Percentiles rank a stretch among this genome's conserved stretches.
phyloP scores from a whole-genome alignment of 2,113 vertebrate genomes.

The Manacus vitellinus region DNA sequence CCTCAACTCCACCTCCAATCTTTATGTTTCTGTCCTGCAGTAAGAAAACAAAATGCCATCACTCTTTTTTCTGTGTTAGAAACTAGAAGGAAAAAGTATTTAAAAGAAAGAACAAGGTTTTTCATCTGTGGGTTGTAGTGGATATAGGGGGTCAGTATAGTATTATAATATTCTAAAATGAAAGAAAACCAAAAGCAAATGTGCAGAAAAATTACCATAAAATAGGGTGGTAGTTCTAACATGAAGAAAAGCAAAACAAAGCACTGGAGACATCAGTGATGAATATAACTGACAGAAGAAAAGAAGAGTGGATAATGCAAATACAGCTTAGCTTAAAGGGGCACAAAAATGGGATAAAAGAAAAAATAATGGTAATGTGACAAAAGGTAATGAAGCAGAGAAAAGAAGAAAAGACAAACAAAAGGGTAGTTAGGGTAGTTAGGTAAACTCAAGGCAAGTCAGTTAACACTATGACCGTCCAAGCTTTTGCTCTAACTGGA shows the following conservation, averaged over 20 bases:
- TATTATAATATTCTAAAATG: not conserved
- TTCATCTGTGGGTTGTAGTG: not conserved
- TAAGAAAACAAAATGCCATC: not conserved
- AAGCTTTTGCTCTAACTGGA: not conserved
- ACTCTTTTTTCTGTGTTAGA: not conserved
- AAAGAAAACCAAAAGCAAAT: not conserved
- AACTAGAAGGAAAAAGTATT: not conserved
- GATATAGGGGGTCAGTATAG: not conserved
- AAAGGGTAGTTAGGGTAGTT: not conserved
- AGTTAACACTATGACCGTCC: rapidly evolving
- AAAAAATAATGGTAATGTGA: not conserved
- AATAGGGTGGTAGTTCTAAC: not conserved
- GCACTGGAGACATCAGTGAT: not conserved
- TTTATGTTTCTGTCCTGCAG: not conserved
- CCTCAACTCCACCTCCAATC: too few species aligned
- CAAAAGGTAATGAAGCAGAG: not conserved
- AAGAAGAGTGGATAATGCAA: not conserved
- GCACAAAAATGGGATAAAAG: not conserved
- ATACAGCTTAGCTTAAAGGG: not conserved
- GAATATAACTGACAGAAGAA: not conserved
- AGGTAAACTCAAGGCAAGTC: not conserved
- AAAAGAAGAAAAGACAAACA: not conserved
- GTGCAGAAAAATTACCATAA: not conserved
- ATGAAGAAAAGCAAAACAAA: not conserved
- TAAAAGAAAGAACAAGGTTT: not conserved